Evolutionary conservation across 1,140 invertebrate species (phyloP).

Genomic region (Lutraria rhynchaena): DNA sequence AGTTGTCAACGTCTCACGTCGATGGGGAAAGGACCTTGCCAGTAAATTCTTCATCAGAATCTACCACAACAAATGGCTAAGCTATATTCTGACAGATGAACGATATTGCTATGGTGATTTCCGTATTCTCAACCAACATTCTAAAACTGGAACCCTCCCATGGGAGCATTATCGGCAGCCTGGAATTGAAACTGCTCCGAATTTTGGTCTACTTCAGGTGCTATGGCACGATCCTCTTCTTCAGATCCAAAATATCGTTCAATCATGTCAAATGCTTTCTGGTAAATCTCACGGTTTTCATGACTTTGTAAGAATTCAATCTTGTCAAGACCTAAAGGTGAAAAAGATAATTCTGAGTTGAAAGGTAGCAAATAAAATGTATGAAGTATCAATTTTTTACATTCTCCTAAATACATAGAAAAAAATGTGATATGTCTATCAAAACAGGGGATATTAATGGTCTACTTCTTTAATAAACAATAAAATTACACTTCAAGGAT

Average conservation of each 20-base stretch:
- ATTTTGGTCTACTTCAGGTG: constrained; percentile 89
- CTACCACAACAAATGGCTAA: constrained; percentile 6
- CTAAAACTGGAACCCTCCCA: constrained; percentile 80
- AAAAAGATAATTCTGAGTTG: too few species aligned
- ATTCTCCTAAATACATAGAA: too few species aligned
- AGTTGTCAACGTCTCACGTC: constrained; percentile 32
- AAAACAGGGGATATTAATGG: too few species aligned
- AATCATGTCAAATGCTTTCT: constrained; percentile 98
- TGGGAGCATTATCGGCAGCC: constrained; percentile 74
- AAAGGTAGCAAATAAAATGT: too few species aligned
- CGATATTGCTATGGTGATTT: background rate
- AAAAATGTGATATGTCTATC: too few species aligned
- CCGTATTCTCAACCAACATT: background rate
- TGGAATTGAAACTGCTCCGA: constrained; percentile 87
- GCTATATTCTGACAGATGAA: constrained; percentile 22
- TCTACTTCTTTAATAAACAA: too few species aligned
- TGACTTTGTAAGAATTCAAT: constrained; percentile 98
- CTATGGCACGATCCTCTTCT: constrained; percentile 90
- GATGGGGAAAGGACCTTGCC: constrained; percentile 40
- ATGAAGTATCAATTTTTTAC: too few species aligned
- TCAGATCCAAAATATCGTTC: constrained; percentile 97
- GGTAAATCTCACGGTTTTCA: constrained; percentile 99
- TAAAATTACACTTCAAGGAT: too few species aligned
- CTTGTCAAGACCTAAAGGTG: constrained; percentile 96
- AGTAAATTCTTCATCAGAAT: constrained; percentile 28